Evolutionary conservation across 2,888 invertebrate genomes (phyloP).

Genomic region (Rhingia campestris): DNA sequence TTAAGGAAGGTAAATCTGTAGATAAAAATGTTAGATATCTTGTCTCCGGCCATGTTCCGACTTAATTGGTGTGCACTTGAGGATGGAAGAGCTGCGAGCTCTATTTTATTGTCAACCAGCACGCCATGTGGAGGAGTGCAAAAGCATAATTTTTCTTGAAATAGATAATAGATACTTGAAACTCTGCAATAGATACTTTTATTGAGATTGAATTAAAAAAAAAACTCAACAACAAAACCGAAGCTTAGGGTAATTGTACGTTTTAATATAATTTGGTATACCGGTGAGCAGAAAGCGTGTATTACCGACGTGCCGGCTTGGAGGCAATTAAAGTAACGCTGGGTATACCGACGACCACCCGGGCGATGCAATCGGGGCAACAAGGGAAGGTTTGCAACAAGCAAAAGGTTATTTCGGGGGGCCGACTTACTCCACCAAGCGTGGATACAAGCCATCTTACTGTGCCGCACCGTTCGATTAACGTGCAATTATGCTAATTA

Average conservation of each 20-base stretch:
- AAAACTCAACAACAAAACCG: neutral
- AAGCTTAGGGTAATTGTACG: slow-evolving; percentile 28
- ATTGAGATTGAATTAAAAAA: too few relatives aligned
- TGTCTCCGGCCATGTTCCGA: slow-evolving; percentile 43
- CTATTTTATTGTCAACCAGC: slow-evolving; percentile 51
- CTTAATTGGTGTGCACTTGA: slow-evolving; percentile 64
- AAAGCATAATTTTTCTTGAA: slow-evolving; percentile 4
- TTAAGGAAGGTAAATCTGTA: slow-evolving; percentile 58
- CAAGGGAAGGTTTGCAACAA: neutral
- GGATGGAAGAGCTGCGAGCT: slow-evolving; percentile 1
- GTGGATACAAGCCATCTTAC: slow-evolving; percentile 9
- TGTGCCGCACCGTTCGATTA: slow-evolving; percentile 27
- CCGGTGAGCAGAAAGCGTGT: slow-evolving; percentile 66
- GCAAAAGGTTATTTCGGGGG: slow-evolving; percentile 46
- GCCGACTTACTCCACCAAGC: slow-evolving; percentile 41
- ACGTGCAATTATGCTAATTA: slow-evolving; percentile 59
- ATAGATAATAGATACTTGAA: slow-evolving; percentile 28
- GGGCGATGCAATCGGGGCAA: neutral
- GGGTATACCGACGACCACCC: slow-evolving; percentile 6
- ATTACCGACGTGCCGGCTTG: slow-evolving; percentile 1
- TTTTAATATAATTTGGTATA: slow-evolving; percentile 43
- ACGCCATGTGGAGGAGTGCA: slow-evolving; percentile 17
- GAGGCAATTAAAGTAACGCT: slow-evolving; percentile 40
- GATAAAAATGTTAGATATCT: slow-evolving; percentile 66
- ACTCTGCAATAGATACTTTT: neutral